phyloP scores from a whole-genome alignment of 2,888 invertebrate species.

The Eupithecia tripunctaria region DNA sequence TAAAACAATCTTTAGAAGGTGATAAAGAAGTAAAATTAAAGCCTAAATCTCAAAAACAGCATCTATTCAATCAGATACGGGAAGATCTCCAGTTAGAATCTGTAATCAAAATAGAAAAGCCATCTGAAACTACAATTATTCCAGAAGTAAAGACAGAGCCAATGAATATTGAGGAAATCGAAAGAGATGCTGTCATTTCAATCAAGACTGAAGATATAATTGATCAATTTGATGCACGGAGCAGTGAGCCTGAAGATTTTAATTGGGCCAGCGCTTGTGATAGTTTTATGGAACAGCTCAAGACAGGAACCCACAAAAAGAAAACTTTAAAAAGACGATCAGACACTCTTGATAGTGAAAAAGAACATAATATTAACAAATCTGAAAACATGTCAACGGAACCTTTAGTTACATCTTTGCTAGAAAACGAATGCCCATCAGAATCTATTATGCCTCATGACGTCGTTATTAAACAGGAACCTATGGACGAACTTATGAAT shows the following conservation, averaged over 20 bases:
- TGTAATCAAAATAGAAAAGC: constrained; percentile 87
- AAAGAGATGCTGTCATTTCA: constrained; percentile 82
- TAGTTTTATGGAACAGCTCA: constrained; percentile 90
- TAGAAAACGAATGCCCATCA: constrained; percentile 38
- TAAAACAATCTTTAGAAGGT: constrained; percentile 52
- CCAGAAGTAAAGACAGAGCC: constrained; percentile 88
- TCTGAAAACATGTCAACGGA: constrained; percentile 37
- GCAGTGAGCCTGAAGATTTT: constrained; percentile 61
- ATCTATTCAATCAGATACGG: constrained; percentile 79
- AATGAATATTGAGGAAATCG: constrained; percentile 87
- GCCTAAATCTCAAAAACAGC: constrained; percentile 75
- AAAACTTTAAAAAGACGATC: constrained; percentile 81
- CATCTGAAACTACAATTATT: constrained; percentile 67
- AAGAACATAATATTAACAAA: constrained; percentile 42
- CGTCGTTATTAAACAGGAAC: constrained; percentile 67
- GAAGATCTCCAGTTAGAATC: constrained; percentile 77
- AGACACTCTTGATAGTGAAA: constrained; percentile 62
- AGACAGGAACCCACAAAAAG: constrained; percentile 85
- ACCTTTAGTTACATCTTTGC: constrained; percentile 30
- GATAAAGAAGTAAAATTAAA: constrained; percentile 65
- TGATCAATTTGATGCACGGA: constrained; percentile 54
- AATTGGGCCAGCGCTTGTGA: constrained; percentile 90
- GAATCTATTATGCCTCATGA: constrained; percentile 24
- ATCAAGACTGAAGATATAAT: constrained; percentile 69
- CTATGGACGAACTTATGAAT: constrained; percentile 62